Evolutionary conservation across 2,113 vertebrate species (phyloP), one percentile per base, ranked within the genome.

Genomic region (Toxotes chatareus): DNA sequence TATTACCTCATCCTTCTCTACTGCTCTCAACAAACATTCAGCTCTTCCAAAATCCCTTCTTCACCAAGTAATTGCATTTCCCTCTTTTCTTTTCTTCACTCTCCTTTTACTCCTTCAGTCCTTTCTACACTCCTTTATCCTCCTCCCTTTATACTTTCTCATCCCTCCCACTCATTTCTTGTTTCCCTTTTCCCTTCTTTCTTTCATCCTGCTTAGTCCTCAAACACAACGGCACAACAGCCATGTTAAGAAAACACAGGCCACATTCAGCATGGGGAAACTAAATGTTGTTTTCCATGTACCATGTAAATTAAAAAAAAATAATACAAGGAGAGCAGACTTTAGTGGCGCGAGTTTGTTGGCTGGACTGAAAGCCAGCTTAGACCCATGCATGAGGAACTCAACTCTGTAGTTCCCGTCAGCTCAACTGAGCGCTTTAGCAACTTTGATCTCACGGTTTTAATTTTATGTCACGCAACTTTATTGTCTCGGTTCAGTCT

Each of bases 1-100:
- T 59, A 56, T 78, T 60, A 70, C 67, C 51, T 86, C 56, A 55
- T 62, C 14, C 7, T 66, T 81, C 23, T 56, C 32, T 14, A 16
- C 44, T 38, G 46, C 64, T 65, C 36, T 67, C 46, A 69, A 65
- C 8, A 60, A 40, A 71, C 40, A 46, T 63, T 63, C 3, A 0
- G 34, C 44, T 9, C 2, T 9, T 16, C 27, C 53, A 4, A 23
- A 36, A 62, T 34, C 62, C 13, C 12, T 59, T 73, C 34, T 56
- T 69, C 31, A 23, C 42, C 11, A 69, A 47, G 76, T 38, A 76
- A n/a, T n/a, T 34, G 62, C 32, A 44, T 69, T 42, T 34, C 27
- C 70, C 47, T 49, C 40, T 40, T 61, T 19, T 65, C 56, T 32
- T 57, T 21, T 40, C 42, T 44, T 44, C 42, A 44, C 42, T 44